Conservation (phyloP, 2,113 vertebrate genomes). For the Trinectes maculatus region DNA sequence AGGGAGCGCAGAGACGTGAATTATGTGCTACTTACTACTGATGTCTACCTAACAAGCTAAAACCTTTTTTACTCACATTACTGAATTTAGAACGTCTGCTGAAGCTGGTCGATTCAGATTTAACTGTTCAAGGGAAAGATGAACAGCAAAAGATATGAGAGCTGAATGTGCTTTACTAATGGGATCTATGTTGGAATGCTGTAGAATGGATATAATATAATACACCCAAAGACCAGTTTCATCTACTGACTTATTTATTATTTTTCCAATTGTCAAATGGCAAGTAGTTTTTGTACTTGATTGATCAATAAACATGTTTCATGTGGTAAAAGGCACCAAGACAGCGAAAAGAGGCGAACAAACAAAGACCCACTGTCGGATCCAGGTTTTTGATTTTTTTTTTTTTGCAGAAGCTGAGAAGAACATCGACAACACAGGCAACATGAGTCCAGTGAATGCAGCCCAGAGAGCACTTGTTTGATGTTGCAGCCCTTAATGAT, state of each 20-base stretch:
- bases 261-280: neutral
- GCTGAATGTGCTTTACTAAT: neutral
- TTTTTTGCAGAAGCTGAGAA: slow-evolving; percentile 16
- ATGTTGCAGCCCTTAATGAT: slow-evolving; percentile 60
- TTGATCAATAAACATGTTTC: too few species aligned
- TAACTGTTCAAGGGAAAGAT: neutral
- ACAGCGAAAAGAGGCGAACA: too few species aligned
- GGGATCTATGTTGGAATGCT: neutral
- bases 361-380: slow-evolving; percentile 18
- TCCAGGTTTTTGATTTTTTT: too few species aligned
- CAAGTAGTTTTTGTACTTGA: too few species aligned
- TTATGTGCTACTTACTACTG: neutral
- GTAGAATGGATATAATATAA: neutral
- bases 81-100: neutral
- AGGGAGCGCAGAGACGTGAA: neutral
- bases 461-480: slow-evolving; percentile 48
- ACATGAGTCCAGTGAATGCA: slow-evolving; percentile 27
- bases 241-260: neutral
- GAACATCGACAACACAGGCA: slow-evolving; percentile 16
- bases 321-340: too few species aligned
- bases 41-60: neutral
- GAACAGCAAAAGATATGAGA: neutral
- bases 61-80: neutral
- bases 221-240: neutral
- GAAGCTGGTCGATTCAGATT: neutral